phyloP scores from a whole-genome alignment of 2,797 vertebrate genomes.

The Sus cebifrons region DNA sequence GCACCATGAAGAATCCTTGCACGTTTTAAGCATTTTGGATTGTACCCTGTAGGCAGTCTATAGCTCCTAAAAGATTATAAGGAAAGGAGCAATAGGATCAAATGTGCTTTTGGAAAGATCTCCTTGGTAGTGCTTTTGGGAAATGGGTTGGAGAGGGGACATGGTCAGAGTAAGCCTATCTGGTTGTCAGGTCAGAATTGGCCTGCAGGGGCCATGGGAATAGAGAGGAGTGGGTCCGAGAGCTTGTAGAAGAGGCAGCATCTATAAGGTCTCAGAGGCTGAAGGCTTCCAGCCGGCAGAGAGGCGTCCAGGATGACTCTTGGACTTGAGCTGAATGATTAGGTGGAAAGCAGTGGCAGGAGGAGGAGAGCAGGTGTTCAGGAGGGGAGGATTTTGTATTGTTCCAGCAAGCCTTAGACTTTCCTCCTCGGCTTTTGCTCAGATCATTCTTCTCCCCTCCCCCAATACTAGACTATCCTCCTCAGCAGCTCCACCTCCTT shows the following conservation, averaged over 20 bases:
- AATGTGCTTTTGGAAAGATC: neutral
- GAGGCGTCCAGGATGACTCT: too few relatives aligned
- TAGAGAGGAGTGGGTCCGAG: neutral
- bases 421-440: constrained; percentile 24
- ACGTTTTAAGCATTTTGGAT: neutral
- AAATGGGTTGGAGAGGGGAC: neutral
- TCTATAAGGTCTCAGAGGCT: neutral
- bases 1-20: neutral
- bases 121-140: neutral
- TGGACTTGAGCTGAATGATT: neutral
- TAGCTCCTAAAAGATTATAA: neutral
- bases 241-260: neutral
- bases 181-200: neutral
- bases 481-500: neutral
- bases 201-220: neutral
- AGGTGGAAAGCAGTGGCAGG: neutral
- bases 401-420: neutral
- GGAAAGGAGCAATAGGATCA: neutral
- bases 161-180: neutral
- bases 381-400: neutral
- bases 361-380: neutral
- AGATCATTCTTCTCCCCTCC: neutral
- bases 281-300: neutral
- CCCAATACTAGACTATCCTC: neutral
- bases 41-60: neutral